Evolutionary conservation across 1,140 invertebrate genomes (phyloP), one percentile per base, ranked within the genome.

Genomic region (silkworm (Bombyx mori)): DNA sequence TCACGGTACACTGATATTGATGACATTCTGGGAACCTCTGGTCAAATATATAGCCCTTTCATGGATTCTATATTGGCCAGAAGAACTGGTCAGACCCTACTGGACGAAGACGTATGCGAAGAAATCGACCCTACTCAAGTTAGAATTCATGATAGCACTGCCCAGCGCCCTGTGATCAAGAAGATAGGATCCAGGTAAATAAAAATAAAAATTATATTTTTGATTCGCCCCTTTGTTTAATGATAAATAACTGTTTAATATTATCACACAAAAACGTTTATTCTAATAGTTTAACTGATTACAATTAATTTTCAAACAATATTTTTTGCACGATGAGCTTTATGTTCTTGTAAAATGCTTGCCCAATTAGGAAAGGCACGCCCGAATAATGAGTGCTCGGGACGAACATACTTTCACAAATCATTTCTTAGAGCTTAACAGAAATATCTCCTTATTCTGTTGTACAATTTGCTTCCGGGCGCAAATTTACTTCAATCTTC

Each of bases 1-100:
- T 93, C 94, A 22, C 90, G 91, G 58, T 92, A 94, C 73, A 94
- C 92, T 8, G 94, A 96, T 77, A 96, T 96, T 57, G 94, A 96
- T 71, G 94, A 96, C 69, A 90, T 96, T 69, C 84, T 96, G 52
- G 94, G 94, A 52, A 89, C 86, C 43, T 89, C 89, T 56, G 89
- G 89, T 44, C 89, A 91, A 10, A 84, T 91, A 60, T 89, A 91
- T 69, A 91, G 91, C 73, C 91, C 91, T 26, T 88, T 92, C 60
- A 91, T 91, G 85, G 87, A 90, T 53, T 88, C 86, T 53, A 88
- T 90, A 63, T 79, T 89, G 54, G 83, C 82, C 43, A 79, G 71
- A 56, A 80, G 79, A 57, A 84, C 78, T 44, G 79, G 80, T 12
- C 80, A 83, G 61, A 68, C 75, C 52, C 58, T 71, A 8, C 81